Conservation (phyloP, 2,797 vertebrate species). For the Enteromius paludinosus region DNA sequence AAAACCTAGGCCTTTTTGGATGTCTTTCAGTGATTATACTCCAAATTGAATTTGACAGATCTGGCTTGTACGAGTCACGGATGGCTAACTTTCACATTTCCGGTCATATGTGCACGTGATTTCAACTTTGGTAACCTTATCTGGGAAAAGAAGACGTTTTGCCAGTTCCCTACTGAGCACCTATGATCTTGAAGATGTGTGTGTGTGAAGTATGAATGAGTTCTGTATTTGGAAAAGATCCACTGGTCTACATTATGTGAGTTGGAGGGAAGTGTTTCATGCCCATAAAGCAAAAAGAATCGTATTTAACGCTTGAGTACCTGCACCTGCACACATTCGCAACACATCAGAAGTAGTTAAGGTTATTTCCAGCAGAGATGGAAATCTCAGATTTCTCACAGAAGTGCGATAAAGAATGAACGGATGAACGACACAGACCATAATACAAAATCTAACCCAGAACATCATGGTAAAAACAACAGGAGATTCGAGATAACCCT, state of each 20-base stretch:
- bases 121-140: constrained; percentile 15
- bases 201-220: constrained; percentile 34
- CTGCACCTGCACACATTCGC: constrained; percentile 59
- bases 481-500: not conserved
- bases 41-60: constrained; percentile 62
- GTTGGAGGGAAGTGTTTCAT: constrained; percentile 51
- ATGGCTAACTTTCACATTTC: constrained; percentile 54
- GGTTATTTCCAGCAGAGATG: constrained; percentile 52
- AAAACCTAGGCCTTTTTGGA: constrained; percentile 35
- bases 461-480: constrained; percentile 2
- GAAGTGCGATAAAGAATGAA: constrained; percentile 40
- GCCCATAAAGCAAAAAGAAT: constrained; percentile 55
- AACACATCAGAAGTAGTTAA: constrained; percentile 50
- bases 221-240: constrained; percentile 50
- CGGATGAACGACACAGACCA: constrained; percentile 43
- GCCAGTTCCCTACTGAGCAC: constrained; percentile 27
- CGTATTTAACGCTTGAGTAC: constrained; percentile 55
- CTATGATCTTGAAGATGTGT: constrained; percentile 41
- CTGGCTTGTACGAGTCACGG: constrained; percentile 42
- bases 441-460: constrained; percentile 38
- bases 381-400: constrained; percentile 53
- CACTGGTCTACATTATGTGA: constrained; percentile 49
- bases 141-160: constrained; percentile 26
- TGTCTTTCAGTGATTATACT: constrained; percentile 55
- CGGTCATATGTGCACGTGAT: constrained; percentile 37